phyloP scores from a whole-genome alignment of 2,888 invertebrate genomes.

The Cephus sareptanus region DNA sequence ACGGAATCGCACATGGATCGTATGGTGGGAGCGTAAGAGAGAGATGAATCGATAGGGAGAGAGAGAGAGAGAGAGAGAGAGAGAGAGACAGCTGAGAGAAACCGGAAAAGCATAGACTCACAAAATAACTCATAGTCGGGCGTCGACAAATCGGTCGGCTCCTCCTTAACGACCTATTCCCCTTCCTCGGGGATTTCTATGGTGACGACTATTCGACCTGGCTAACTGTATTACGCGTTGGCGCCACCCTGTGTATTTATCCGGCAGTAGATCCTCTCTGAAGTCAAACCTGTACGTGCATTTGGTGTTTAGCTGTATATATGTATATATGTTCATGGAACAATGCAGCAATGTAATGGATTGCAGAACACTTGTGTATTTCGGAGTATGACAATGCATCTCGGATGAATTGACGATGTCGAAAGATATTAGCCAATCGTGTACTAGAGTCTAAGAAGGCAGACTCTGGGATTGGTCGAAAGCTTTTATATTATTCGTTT shows the following conservation, averaged over 20 bases:
- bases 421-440: not conserved
- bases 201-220: not conserved
- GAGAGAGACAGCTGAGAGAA: not conserved
- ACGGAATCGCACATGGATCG: conserved; percentile 31
- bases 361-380: not conserved
- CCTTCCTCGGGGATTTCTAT: not conserved
- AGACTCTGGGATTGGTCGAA: not conserved
- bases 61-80: not conserved
- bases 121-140: not conserved
- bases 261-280: not conserved
- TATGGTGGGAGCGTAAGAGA: not conserved
- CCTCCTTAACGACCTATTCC: not conserved
- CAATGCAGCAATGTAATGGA: not conserved
- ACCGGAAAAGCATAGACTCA: not conserved
- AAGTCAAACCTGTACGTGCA: not conserved
- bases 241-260: conserved; percentile 1
- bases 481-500: not conserved
- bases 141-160: not conserved
- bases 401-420: not conserved
- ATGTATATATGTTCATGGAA: not conserved
- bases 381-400: not conserved
- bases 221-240: not conserved
- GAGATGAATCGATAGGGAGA: not conserved
- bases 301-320: not conserved
- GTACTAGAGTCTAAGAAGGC: not conserved